Percentiles rank a stretch among this genome's conserved stretches.
Conservation (phyloP, 1,140 invertebrate species). For the Euura lappo region DNA sequence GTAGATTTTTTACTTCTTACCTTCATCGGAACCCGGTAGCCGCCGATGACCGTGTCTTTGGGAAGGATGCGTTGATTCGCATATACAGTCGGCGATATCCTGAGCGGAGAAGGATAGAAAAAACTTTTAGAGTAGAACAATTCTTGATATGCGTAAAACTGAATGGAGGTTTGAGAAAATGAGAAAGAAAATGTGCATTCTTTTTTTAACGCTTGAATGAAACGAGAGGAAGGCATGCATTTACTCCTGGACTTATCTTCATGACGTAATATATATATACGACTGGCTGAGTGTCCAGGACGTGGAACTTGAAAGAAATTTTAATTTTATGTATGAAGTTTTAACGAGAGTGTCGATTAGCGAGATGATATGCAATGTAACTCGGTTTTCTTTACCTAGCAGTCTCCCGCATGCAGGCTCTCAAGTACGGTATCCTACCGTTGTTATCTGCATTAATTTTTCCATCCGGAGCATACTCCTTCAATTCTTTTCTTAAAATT, state of each 20-base stretch:
- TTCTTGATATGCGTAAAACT: no score
- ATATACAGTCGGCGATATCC: slow-evolving; percentile 82
- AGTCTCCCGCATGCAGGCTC: neutral
- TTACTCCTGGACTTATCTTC: neutral
- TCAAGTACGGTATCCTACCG: neutral
- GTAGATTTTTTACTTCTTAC: slow-evolving; percentile 58
- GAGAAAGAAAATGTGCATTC: no score
- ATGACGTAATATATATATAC: neutral
- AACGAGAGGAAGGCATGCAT: no score
- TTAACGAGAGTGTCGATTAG: slow-evolving; percentile 2
- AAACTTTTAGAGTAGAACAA: no score
- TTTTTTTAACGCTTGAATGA: no score
- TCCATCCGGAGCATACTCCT: slow-evolving; percentile 51
- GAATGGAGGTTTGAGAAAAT: no score
- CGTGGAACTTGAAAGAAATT: neutral
- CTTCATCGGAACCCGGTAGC: slow-evolving; percentile 83
- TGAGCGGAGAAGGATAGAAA: slow-evolving; percentile 37
- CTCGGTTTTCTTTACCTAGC: neutral
- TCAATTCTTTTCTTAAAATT: slow-evolving; percentile 55
- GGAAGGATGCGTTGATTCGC: slow-evolving; percentile 79
- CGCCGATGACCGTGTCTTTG: slow-evolving; percentile 75
- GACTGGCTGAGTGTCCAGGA: neutral
- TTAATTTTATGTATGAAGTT: neutral
- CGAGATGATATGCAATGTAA: neutral
- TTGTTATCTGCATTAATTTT: slow-evolving; percentile 62